Percentiles rank a stretch among this genome's conserved stretches.
Evolutionary conservation across 2,888 invertebrate species (phyloP).

Genomic region (Deilephila porcellus): DNA sequence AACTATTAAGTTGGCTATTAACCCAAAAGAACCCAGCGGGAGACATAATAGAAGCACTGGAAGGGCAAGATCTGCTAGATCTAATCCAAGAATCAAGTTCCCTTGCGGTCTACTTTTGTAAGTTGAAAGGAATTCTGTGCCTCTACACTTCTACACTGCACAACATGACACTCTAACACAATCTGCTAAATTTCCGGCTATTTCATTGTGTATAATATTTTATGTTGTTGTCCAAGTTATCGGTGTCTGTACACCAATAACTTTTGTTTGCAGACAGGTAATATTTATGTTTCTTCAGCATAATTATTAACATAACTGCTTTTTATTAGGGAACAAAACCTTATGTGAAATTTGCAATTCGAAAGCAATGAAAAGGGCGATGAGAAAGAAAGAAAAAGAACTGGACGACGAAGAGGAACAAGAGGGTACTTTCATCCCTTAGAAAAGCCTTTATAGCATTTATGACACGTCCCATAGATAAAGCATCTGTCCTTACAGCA

Average conservation of each 20-base stretch:
- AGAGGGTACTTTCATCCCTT: conserved; percentile 69
- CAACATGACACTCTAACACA: conserved; percentile 53
- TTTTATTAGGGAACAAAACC: conserved; percentile 94
- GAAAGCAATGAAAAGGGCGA: conserved; percentile 88
- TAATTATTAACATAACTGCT: conserved; percentile 57
- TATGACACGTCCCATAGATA: conserved; percentile 35
- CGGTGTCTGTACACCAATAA: conserved; percentile 14
- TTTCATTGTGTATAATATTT: conserved; percentile 31
- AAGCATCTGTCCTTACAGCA: conserved; percentile 49
- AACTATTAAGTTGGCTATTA: conserved; percentile 94
- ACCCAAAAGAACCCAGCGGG: conserved; percentile 96
- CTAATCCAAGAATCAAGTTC: conserved; percentile 92
- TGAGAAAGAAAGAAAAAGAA: conserved; percentile 86
- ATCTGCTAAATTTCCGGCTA: conserved; percentile 34
- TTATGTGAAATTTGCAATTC: conserved; percentile 93
- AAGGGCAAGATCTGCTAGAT: conserved; percentile 90
- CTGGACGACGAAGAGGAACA: conserved; percentile 75
- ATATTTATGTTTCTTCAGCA: conserved; percentile 7
- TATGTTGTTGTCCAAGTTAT: conserved; percentile 31
- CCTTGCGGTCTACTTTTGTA: conserved; percentile 96
- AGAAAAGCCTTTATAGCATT: conserved; percentile 33
- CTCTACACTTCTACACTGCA: conserved; percentile 46
- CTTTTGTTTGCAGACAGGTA: conserved; percentile 7
- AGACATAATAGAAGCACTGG: conserved; percentile 94
- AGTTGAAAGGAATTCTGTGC: conserved; percentile 74